Percentiles rank a stretch among this genome's conserved stretches.
Conservation (phyloP, 1,140 invertebrate species). For the Halictus rubicundus region DNA sequence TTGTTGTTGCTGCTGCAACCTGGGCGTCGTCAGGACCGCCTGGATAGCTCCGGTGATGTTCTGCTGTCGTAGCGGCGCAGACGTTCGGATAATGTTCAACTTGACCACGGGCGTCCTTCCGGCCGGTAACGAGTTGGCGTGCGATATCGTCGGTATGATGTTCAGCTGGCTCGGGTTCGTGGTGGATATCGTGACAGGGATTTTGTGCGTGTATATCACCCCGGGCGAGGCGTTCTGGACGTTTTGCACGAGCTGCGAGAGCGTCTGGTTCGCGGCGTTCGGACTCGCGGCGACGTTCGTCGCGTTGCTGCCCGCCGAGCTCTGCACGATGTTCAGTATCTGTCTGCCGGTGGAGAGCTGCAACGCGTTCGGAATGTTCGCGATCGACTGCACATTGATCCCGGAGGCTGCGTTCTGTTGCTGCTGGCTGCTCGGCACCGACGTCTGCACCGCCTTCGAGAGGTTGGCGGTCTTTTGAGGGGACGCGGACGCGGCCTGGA, state of each 20-base stretch:
- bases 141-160: slow-evolving; percentile 75
- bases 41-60: slow-evolving; percentile 71
- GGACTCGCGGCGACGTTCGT: slow-evolving; percentile 44
- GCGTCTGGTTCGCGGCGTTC: slow-evolving; percentile 68
- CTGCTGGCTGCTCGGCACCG: slow-evolving; percentile 69
- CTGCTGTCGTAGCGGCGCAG: slow-evolving; percentile 61
- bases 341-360: slow-evolving; percentile 69
- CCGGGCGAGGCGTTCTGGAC: slow-evolving; percentile 74
- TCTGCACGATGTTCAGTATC: slow-evolving; percentile 76
- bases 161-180: slow-evolving; percentile 75
- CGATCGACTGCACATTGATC: slow-evolving; percentile 72
- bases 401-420: slow-evolving; percentile 39
- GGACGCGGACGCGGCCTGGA: slow-evolving; percentile 50
- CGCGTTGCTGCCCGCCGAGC: slow-evolving; percentile 55
- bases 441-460: slow-evolving; percentile 77
- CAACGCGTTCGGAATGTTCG: slow-evolving; percentile 73
- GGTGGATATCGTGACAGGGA: slow-evolving; percentile 75
- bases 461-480: slow-evolving; percentile 70
- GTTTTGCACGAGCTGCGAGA: slow-evolving; percentile 74
- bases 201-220: slow-evolving; percentile 79
- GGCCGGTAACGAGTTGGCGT: slow-evolving; percentile 69
- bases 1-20: slow-evolving; percentile 66
- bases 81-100: slow-evolving; percentile 73
- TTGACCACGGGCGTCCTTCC: slow-evolving; percentile 75
- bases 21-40: slow-evolving; percentile 69